Percentiles rank a stretch among this genome's conserved stretches.
Evolutionary conservation across 2,113 vertebrate genomes (phyloP).

Genomic region (Neogale vison): DNA sequence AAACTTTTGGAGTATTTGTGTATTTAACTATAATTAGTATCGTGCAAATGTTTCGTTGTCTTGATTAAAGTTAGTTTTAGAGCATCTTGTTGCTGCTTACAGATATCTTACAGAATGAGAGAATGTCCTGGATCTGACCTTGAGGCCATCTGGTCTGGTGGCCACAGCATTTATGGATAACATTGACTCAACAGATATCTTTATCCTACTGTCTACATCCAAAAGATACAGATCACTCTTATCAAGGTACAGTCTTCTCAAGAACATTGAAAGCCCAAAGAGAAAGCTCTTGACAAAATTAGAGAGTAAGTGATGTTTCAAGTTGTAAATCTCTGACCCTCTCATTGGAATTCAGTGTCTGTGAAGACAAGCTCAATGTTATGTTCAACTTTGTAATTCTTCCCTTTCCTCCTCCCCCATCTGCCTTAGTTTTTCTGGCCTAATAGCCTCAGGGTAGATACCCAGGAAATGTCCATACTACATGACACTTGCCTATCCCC

Average conservation of each 20-base stretch:
- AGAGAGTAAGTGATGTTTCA: not conserved
- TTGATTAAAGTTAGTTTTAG: not conserved
- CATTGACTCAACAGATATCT: not conserved
- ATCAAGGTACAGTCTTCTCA: not conserved
- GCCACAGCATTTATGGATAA: not conserved
- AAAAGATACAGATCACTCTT: not conserved
- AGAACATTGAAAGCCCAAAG: not conserved
- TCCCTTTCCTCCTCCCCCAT: not conserved
- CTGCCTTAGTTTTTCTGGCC: not conserved
- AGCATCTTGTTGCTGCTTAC: not conserved
- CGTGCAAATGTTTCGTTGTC: not conserved
- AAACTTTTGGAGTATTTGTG: not conserved
- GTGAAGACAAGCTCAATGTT: not conserved
- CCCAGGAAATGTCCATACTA: not conserved
- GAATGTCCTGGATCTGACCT: not conserved
- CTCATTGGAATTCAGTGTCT: not conserved
- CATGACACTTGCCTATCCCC: not conserved
- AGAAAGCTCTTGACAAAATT: not conserved
- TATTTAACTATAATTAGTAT: conserved; percentile 8
- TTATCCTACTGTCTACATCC: not conserved
- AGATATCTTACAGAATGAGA: not conserved
- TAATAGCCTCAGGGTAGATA: not conserved
- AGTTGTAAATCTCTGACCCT: not conserved
- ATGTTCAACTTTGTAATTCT: not conserved
- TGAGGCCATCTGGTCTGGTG: not conserved